Conservation (phyloP, 2,797 vertebrate species). For the Leucoraja ocellata region DNA sequence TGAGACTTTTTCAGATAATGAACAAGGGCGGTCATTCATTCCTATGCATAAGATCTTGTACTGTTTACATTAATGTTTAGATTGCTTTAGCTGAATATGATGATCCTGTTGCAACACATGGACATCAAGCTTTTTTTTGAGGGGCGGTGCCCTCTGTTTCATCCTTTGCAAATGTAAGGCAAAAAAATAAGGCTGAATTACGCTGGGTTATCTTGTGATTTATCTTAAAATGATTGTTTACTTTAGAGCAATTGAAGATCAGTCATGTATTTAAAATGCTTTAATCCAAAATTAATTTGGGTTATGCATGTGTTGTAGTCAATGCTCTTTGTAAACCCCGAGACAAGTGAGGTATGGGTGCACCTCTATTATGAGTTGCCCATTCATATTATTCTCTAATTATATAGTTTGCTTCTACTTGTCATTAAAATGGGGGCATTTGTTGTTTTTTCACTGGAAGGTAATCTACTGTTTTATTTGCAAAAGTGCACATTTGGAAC, state of each 20-base stretch:
- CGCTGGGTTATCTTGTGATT: neutral
- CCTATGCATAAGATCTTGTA: slow-evolving; percentile 12
- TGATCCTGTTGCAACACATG: neutral
- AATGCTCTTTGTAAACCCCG: neutral
- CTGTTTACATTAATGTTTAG: slow-evolving; percentile 31
- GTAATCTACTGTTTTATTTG: neutral
- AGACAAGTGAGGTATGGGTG: neutral
- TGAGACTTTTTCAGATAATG: neutral
- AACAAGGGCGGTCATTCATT: neutral
- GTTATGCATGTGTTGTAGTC: neutral
- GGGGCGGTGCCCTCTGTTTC: neutral
- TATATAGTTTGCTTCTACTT: neutral
- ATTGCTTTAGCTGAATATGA: slow-evolving; percentile 25
- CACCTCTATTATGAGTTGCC: neutral
- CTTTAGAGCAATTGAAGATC: neutral
- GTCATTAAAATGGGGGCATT: neutral
- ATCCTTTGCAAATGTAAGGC: neutral
- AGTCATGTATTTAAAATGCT: neutral
- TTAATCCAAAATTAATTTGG: neutral
- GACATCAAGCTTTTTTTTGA: neutral
- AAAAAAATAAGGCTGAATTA: neutral
- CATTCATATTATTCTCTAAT: neutral
- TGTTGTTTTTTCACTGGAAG: neutral
- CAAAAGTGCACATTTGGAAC: neutral
- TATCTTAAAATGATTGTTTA: slow-evolving; percentile 11